Evolutionary conservation across 2,888 invertebrate genomes (phyloP).

Genomic region (Caenorhabditis drosophilae): DNA sequence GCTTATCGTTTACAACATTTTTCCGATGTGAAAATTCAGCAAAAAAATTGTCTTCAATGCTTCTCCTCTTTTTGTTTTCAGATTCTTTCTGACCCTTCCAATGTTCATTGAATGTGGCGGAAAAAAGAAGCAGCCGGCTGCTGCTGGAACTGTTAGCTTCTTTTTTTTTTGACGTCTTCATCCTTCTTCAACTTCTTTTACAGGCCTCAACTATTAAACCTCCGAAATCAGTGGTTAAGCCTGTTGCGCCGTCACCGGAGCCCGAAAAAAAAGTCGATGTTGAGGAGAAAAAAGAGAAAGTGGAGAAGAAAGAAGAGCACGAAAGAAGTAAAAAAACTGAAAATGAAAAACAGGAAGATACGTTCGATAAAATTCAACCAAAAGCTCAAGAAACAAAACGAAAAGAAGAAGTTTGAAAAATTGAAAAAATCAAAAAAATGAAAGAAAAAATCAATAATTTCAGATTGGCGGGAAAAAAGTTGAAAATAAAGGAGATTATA

Average conservation of each 20-base stretch:
- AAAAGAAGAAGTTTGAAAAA: conserved; percentile 17
- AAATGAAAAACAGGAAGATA: conserved; percentile 21
- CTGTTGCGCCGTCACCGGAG: not conserved
- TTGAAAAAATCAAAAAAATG: not conserved
- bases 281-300: conserved; percentile 1
- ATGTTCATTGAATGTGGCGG: too few relatives aligned
- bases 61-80: too few relatives aligned
- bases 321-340: not conserved
- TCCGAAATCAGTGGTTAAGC: not conserved
- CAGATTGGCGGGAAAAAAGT: conserved; percentile 18
- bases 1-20: conserved; percentile 5
- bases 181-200: not conserved
- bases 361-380: conserved; percentile 29
- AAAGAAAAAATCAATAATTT: conserved; percentile 1
- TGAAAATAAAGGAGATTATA: conserved; percentile 34
- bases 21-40: conserved; percentile 1
- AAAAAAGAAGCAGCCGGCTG: too few relatives aligned
- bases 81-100: too few relatives aligned
- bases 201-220: not conserved
- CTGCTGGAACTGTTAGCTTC: too few relatives aligned
- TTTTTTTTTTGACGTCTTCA: too few relatives aligned
- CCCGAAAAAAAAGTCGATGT: not conserved
- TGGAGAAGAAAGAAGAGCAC: not conserved
- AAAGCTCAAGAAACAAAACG: conserved; percentile 21
- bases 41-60: too few relatives aligned